Conservation (phyloP, 2,797 vertebrate genomes). For the Ptychadena robeensis region DNA sequence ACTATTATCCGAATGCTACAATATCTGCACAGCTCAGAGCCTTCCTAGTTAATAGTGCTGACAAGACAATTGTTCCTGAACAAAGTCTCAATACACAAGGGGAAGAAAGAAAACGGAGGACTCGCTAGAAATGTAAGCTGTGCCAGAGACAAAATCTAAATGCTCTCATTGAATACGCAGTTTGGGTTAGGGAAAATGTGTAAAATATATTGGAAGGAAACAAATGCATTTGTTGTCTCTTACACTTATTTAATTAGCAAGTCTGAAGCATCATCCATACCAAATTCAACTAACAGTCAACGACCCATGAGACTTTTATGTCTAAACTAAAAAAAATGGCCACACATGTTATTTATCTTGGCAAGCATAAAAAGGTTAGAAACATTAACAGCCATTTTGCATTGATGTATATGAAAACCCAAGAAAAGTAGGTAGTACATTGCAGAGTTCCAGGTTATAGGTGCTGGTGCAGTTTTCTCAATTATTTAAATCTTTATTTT, state of each 20-base stretch:
- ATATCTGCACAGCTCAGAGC: slow-evolving; percentile 29
- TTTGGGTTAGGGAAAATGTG: not conserved
- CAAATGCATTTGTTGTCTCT: not conserved
- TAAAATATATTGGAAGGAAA: not conserved
- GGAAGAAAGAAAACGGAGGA: not conserved
- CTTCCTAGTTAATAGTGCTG: slow-evolving; percentile 36
- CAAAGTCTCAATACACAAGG: slow-evolving; percentile 28
- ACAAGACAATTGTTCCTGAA: slow-evolving; percentile 40
- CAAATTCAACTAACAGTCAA: not conserved
- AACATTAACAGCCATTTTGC: too few relatives aligned
- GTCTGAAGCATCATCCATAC: not conserved
- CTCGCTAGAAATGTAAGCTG: slow-evolving; percentile 9
- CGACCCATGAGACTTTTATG: too few relatives aligned
- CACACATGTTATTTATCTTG: too few relatives aligned
- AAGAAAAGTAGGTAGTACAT: too few relatives aligned
- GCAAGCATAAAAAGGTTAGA: too few relatives aligned
- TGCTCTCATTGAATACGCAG: not conserved
- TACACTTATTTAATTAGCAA: not conserved
- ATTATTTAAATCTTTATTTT: too few relatives aligned
- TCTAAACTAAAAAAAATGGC: too few relatives aligned
- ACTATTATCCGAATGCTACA: slow-evolving; percentile 43
- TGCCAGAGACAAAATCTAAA: not conserved
- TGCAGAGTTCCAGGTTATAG: too few relatives aligned
- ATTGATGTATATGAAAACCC: too few relatives aligned
- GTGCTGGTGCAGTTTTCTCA: too few relatives aligned